Conservation (phyloP, 2,113 vertebrate species). For the Oceanites oceanicus region DNA sequence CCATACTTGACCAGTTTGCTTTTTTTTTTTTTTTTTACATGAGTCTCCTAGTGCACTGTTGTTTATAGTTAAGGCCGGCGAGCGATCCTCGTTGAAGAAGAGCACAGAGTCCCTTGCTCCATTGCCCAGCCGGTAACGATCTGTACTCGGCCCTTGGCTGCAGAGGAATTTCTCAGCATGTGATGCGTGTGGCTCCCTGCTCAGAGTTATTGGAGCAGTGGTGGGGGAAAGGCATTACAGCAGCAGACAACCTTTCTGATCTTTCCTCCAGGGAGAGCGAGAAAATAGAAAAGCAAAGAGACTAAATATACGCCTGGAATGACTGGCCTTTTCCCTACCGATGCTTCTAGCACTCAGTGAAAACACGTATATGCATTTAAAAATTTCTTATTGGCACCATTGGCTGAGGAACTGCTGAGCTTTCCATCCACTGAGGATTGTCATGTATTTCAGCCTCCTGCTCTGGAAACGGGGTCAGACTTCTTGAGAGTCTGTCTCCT, state of each 20-base stretch:
- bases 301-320: background rate
- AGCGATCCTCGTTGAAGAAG: fast-evolving
- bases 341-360: background rate
- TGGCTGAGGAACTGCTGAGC: background rate
- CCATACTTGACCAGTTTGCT: no score
- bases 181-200: background rate
- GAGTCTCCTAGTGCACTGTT: background rate
- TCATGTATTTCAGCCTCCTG: background rate
- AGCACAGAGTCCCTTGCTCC: background rate
- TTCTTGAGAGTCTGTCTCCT: background rate
- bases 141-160: background rate
- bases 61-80: background rate
- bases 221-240: background rate
- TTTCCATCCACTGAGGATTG: background rate
- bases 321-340: background rate
- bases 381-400: background rate
- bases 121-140: background rate
- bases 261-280: background rate
- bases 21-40: background rate
- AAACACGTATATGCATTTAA: background rate
- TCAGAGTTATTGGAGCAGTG: background rate
- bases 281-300: background rate
- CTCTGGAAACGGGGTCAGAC: background rate
- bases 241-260: background rate
- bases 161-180: background rate